Evolutionary conservation across 2,113 vertebrate genomes (phyloP).

Genomic region (Myotis yumanensis): DNA sequence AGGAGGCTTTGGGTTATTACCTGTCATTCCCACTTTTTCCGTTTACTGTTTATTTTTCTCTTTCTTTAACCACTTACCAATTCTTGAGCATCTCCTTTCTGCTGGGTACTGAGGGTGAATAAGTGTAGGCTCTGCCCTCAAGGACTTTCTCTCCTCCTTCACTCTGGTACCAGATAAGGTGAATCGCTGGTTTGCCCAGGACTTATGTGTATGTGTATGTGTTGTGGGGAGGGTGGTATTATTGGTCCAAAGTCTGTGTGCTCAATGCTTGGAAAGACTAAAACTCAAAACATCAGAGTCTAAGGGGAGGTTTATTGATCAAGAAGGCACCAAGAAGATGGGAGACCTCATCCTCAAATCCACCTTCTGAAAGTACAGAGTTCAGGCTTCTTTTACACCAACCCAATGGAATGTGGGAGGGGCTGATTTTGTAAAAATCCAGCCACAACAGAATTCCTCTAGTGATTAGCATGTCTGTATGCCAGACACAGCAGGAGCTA

Average conservation of each 20-base stretch:
- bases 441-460: background rate
- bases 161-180: rapidly evolving
- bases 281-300: background rate
- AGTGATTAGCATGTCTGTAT: background rate
- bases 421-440: background rate
- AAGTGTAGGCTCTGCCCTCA: background rate
- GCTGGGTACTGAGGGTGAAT: background rate
- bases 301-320: background rate
- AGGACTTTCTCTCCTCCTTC: background rate
- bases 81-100: background rate
- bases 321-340: background rate
- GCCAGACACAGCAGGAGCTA: background rate
- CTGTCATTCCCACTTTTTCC: background rate
- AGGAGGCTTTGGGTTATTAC: background rate
- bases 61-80: background rate
- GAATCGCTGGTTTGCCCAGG: background rate
- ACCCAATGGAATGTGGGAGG: background rate
- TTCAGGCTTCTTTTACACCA: background rate
- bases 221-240: background rate
- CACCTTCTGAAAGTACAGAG: background rate
- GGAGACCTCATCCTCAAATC: background rate
- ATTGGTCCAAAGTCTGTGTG: background rate
- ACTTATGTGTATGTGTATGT: background rate
- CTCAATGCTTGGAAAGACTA: background rate
- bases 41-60: background rate